These are phyloP conservation scores for Onychomys arenicola DNA, from an alignment of 2,797 vertebrate genomes.

Conservation along the genomic window DNA sequence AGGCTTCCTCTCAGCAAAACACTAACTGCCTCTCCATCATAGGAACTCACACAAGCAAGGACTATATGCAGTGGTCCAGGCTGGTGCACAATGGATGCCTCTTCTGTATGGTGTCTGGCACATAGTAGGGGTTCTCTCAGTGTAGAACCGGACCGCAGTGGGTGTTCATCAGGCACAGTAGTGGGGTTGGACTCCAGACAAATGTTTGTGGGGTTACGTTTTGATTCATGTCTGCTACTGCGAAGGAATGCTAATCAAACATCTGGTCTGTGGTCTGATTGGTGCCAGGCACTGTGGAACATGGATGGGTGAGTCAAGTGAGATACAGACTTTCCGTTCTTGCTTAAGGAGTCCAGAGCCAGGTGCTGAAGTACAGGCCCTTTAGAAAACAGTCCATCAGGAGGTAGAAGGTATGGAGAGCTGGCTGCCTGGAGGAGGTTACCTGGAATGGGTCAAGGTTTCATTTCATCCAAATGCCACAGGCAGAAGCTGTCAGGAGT, in stretches of 20 bases:
- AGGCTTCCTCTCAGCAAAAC: not conserved
- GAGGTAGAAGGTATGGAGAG: not conserved
- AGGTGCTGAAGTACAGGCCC: not conserved
- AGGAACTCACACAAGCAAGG: not conserved
- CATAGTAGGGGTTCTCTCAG: not conserved
- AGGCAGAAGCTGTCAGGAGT: not conserved
- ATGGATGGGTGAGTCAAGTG: not conserved
- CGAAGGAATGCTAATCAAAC: not conserved
- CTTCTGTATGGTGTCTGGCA: not conserved
- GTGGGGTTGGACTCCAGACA: constrained; percentile 15
- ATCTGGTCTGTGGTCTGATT: not conserved
- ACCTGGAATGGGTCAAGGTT: not conserved
- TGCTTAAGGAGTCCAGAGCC: not conserved
- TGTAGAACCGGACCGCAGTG: not conserved
- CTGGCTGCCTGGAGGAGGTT: not conserved
- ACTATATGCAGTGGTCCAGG: not conserved
- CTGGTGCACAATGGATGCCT: not conserved
- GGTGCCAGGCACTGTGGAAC: not conserved
- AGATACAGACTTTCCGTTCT: not conserved
- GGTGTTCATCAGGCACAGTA: not conserved
- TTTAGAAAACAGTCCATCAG: not conserved
- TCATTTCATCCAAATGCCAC: not conserved
- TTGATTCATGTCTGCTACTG: not conserved
- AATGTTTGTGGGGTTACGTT: not conserved
- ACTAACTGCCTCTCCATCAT: not conserved